Evolutionary conservation across 2,113 vertebrate genomes (phyloP).

Genomic region (Nothocercus nigrocapillus): DNA sequence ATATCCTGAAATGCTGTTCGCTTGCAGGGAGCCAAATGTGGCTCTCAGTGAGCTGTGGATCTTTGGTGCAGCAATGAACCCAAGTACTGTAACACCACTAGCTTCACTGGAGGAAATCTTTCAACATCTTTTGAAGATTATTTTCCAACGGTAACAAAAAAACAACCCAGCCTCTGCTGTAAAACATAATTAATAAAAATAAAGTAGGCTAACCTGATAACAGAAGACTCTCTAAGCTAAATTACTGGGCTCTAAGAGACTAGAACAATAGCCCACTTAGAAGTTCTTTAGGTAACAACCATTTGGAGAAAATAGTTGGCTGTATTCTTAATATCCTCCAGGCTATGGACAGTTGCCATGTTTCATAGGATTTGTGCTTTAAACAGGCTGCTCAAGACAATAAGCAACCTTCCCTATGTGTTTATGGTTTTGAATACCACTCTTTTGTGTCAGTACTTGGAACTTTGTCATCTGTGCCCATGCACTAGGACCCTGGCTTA

Average conservation of each 20-base stretch:
- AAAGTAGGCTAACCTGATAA: background rate
- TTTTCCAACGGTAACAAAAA: background rate
- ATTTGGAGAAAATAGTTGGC: background rate
- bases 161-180: background rate
- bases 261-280: background rate
- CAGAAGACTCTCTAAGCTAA: background rate
- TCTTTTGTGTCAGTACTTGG: background rate
- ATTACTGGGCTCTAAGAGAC: background rate
- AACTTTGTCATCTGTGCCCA: background rate
- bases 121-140: background rate
- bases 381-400: background rate
- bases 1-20: background rate
- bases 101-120: background rate
- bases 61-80: background rate
- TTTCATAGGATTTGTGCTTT: background rate
- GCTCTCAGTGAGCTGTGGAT: background rate
- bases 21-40: background rate
- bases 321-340: background rate
- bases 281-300: background rate
- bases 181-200: background rate
- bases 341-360: rapidly evolving
- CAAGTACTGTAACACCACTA: background rate
- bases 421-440: background rate
- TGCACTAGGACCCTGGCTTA: background rate
- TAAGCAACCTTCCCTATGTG: background rate